Percentiles rank a stretch among this genome's conserved stretches.
Evolutionary conservation across 2,113 vertebrate genomes (phyloP).

Genomic region (Tapirus terrestris): DNA sequence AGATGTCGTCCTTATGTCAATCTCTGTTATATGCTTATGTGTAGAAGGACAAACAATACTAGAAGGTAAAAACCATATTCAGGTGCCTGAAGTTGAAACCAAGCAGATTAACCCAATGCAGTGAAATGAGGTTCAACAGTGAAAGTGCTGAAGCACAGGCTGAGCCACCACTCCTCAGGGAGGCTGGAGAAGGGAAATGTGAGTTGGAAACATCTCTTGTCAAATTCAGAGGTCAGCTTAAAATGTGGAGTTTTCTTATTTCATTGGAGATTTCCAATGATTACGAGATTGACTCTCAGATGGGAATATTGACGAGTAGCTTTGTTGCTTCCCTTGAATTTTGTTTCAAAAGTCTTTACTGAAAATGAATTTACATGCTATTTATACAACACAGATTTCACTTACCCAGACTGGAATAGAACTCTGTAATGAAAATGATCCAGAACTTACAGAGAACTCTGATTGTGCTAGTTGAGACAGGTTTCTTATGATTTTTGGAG

Average conservation of each 20-base stretch:
- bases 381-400: background rate
- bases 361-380: background rate
- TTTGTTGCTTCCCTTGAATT: background rate
- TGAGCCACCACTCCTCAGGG: background rate
- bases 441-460: conserved; percentile 39
- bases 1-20: background rate
- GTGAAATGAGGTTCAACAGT: background rate
- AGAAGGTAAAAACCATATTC: background rate
- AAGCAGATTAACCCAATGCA: background rate
- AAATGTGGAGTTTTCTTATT: background rate
- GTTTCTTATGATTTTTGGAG: conserved; percentile 27
- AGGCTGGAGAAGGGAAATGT: background rate
- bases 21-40: background rate
- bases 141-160: background rate
- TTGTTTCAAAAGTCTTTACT: background rate
- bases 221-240: background rate
- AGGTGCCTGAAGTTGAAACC: background rate
- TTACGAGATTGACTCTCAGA: background rate
- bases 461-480: background rate
- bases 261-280: background rate
- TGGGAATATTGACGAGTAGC: background rate
- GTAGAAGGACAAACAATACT: background rate
- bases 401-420: conserved; percentile 86
- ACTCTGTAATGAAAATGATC: conserved; percentile 36
- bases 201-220: background rate